Base-by-base conservation (phyloP, 1,140 invertebrate species). In the Teleopsis dalmanni region DNA sequence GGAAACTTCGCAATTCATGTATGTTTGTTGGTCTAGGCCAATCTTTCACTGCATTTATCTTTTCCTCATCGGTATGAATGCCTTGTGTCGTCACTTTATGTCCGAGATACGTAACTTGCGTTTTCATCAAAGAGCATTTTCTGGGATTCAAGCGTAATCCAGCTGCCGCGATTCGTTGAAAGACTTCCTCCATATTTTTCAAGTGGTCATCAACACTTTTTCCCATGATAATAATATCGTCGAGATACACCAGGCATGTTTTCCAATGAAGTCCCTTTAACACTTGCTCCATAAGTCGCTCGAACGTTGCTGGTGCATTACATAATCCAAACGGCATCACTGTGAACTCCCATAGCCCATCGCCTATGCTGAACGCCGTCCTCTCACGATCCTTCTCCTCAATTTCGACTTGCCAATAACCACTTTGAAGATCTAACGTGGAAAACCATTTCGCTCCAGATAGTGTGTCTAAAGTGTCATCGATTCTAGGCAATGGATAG, bases 401-500 rank as follows among this genome's bases (percentile, higher is more conserved):
- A 16, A 51, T 34, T 22, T 35, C 25, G 70, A 58, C 33, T 31
- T 49, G 47, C 47, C 47, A 49, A 11, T 71, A 73, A 3, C 71
- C 71, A 18, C 57, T 29, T n/a, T n/a, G n/a, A n/a, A 71, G 42
- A 49, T 75, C 74, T 3, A 75, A 16, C 2, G 59, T 65, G 0
- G 65, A 59, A 53, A 74, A 73, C 34, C 48, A 60, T 29, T 41
- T 57, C 9, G 54, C 50, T 2, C 52, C 51, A 23, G 54, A 52
- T 1, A 67, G 46, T 4, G 46, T 46, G 22, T 73, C 56, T 5
- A 78, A 54, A 9, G 69, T 46, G 18, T 75, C 72, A 40, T 76
- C 72, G 7, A 76, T 72, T 33, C 64, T n/a, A n/a, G n/a, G n/a
- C n/a, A n/a, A n/a, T n/a, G n/a, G 47, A 6, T 34, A 34, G 6